Percentiles rank a stretch among this genome's conserved stretches.
Conservation (phyloP, 2,888 invertebrate genomes). For the Ditylenchus weischeri region DNA sequence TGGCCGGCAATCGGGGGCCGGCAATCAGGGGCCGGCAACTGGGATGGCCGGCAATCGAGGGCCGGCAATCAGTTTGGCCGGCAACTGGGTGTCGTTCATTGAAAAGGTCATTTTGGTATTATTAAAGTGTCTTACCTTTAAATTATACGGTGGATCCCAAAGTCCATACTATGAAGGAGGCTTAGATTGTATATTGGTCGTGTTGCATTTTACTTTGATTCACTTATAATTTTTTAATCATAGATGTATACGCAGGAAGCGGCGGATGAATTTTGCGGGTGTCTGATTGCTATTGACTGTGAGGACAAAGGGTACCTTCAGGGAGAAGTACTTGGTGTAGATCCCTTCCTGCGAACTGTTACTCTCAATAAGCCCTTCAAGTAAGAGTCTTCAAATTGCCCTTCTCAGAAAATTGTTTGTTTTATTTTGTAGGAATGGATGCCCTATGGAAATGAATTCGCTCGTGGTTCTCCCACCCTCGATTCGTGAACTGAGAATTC, state of each 20-base stretch:
- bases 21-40: too few relatives aligned
- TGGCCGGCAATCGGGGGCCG: too few relatives aligned
- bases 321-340: conserved; percentile 20
- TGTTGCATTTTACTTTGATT: background rate
- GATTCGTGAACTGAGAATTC: conserved; percentile 10
- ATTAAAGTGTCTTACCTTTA: too few relatives aligned
- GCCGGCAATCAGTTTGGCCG: too few relatives aligned
- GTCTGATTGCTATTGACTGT: conserved; percentile 27
- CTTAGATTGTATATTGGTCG: background rate
- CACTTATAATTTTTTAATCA: background rate
- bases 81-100: too few relatives aligned
- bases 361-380: conserved; percentile 11
- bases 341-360: conserved; percentile 5
- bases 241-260: background rate
- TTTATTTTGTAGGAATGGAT: conserved; percentile 1
- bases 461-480: background rate
- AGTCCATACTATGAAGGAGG: background rate
- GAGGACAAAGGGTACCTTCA: conserved; percentile 14
- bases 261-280: conserved; percentile 38
- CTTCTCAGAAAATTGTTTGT: background rate
- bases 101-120: too few relatives aligned
- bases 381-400: conserved; percentile 11
- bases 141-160: too few relatives aligned
- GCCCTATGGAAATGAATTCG: background rate
- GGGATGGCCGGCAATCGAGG: too few relatives aligned